Base-by-base conservation (phyloP, 2,113 vertebrate species). In the Pedetes capensis region DNA sequence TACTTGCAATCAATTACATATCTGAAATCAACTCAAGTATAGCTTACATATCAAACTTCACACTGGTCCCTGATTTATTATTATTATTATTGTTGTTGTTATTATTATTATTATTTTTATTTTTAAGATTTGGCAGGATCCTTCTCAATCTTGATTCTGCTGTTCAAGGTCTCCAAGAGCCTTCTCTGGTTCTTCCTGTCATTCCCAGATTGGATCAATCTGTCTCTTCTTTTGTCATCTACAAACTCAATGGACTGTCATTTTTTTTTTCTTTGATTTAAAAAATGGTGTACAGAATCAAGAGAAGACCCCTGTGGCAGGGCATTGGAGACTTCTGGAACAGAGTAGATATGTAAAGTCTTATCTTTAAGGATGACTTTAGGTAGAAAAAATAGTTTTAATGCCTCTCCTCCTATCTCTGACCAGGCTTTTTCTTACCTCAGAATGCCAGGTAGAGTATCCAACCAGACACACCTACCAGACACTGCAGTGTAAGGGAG, bases 1-100 rank as follows among this genome's bases (percentile, higher is more conserved):
- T n/a, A n/a, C n/a, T 78, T 94, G 78, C 68, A 82, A 79, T 86
- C 44, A 86, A 51, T 61, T 75, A 51, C 76, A 34, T 32, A 89
- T 53, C 18, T 51, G n/a, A 74, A 78, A 59, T 74, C 64, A 96
- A 87, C 32, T 49, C 86, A 79, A 78, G 68, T 44, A 51, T 18
- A 51, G 63, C 57, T 80, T n/a, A 49, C 8, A 29, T 63, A 81
- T 44, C 49, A 59, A 61, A 90, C 39, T 79, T 82, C 59, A 80
- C 27, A 25, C 0, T 34, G 82, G 55, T 69, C 53, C 47, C 71
- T 66, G 44, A 49, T 80, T 83, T 42, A 20, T 79, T 18, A 69
- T 23, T 80, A 80, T 96, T 66, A 29, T 64, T 90, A n/a, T n/a
- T n/a, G n/a, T n/a, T n/a, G n/a, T n/a, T n/a, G n/a, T n/a, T n/a